phyloP scores from a whole-genome alignment of 2,888 invertebrate species.

The Meiosimyza decipiens region DNA sequence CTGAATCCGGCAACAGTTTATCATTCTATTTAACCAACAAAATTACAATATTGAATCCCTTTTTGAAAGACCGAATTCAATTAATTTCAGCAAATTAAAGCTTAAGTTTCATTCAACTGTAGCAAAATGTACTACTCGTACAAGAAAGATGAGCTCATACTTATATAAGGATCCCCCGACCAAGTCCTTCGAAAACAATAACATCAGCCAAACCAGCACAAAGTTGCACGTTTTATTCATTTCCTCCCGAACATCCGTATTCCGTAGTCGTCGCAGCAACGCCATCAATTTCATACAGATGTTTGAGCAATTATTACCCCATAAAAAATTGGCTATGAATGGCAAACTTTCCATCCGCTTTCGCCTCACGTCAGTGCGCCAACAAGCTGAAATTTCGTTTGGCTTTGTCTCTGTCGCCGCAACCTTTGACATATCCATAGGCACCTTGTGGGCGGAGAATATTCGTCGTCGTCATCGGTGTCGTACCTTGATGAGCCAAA shows the following conservation, averaged over 20 bases:
- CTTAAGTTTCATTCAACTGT: too few relatives aligned
- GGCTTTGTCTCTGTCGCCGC: not conserved
- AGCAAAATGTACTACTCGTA: too few relatives aligned
- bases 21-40: too few relatives aligned
- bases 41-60: too few relatives aligned
- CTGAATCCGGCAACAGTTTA: too few relatives aligned
- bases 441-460: not conserved
- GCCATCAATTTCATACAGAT: conserved; percentile 35
- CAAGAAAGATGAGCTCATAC: too few relatives aligned
- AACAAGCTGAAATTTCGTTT: not conserved
- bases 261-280: conserved; percentile 1
- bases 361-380: not conserved
- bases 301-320: conserved; percentile 35
- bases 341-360: conserved; percentile 5
- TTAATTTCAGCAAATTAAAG: too few relatives aligned
- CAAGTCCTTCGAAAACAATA: not conserved
- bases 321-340: conserved; percentile 31
- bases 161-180: too few relatives aligned
- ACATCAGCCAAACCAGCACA: not conserved
- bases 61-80: too few relatives aligned
- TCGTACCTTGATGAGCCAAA: conserved; percentile 28
- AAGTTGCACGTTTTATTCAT: conserved; percentile 2
- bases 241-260: not conserved
- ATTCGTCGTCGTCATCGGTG: not conserved
- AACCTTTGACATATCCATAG: not conserved